Evolutionary conservation across 2,888 invertebrate species (phyloP).

Genomic region (Pammene fasciana): DNA sequence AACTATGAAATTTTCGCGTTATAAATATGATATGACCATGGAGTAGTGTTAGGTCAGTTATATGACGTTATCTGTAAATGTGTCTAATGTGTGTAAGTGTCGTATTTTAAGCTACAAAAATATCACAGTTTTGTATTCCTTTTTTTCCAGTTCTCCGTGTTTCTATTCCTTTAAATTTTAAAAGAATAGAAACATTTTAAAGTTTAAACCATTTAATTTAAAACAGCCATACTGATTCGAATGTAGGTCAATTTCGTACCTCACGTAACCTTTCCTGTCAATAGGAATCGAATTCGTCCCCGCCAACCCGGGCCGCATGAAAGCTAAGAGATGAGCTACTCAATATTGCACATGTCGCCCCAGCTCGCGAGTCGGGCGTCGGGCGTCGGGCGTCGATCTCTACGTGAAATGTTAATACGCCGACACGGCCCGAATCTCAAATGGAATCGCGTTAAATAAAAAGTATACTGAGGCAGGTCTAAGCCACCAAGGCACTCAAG

Average conservation of each 20-base stretch:
- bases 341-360: conserved; percentile 48
- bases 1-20: too few relatives aligned
- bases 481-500: too few relatives aligned
- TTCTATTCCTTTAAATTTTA: too few relatives aligned
- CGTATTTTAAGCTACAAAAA: too few relatives aligned
- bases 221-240: neutral
- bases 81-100: too few relatives aligned
- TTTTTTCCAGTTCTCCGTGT: too few relatives aligned
- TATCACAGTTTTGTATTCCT: too few relatives aligned
- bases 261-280: conserved; percentile 8
- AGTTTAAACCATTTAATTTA: neutral
- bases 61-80: too few relatives aligned
- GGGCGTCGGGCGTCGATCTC: conserved; percentile 41
- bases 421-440: conserved; percentile 55
- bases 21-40: too few relatives aligned
- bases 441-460: conserved; percentile 57
- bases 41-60: too few relatives aligned
- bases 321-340: conserved; percentile 50
- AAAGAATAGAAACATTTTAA: too few relatives aligned
- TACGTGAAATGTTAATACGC: conserved; percentile 58
- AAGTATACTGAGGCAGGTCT: conserved; percentile 12
- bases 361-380: conserved; percentile 24
- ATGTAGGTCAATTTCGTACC: neutral
- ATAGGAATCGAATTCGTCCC: conserved; percentile 16
- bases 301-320: conserved; percentile 28